Evolutionary conservation across 2,113 vertebrate species (phyloP), one percentile per base, ranked within the genome.

Genomic region (Nesoenas mayeri): DNA sequence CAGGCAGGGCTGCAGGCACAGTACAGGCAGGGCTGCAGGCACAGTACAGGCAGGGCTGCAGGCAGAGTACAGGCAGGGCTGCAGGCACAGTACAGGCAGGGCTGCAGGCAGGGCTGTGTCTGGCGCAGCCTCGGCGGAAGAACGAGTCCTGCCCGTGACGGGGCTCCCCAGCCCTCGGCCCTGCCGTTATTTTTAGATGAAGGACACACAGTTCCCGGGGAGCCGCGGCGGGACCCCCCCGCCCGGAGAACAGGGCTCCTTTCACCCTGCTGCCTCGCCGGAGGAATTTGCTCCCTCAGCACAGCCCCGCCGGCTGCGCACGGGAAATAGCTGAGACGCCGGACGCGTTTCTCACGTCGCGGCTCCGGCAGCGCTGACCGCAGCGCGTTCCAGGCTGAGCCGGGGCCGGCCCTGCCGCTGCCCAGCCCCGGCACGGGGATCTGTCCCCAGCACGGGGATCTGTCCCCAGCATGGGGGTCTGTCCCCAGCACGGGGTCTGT

Each of bases 331-430:
- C 88, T 50, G 75, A 71, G 92, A 50, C n/a, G 25, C 57, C 19
- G 48, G 60, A 6, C 78, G 91, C 71, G 79, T 93, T 85, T 79
- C 93, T 96, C 10, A 4, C 94, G 88, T 51, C 90, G 88, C 96
- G 92, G 82, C 53, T 56, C 51, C 4, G n/a, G 69, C 85, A 28
- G 82, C 1, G 6, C 91, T 38, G 94, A 95, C 93, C 94, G 82
- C 94, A 93, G 90, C 2, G 71, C 34, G 58, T 89, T 93, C 93
- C 94, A 24, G 38, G 75, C 77, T 8, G 36, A 44, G 91, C 71
- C 91, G 36, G 47, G 28, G 32, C 66, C 89, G 32, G 67, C 21
- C 25, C 78, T 15, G 20, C 42, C 9, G 44, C 44, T 47, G 42
- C 42, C 42, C 42, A 7, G 16, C 42, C 42, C 42, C 7, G 16